A percentile compares a stretch with the other conserved stretches of the same genome.
phyloP scores from a whole-genome alignment of 1,140 invertebrate species.

The Lepidostoma basale region DNA sequence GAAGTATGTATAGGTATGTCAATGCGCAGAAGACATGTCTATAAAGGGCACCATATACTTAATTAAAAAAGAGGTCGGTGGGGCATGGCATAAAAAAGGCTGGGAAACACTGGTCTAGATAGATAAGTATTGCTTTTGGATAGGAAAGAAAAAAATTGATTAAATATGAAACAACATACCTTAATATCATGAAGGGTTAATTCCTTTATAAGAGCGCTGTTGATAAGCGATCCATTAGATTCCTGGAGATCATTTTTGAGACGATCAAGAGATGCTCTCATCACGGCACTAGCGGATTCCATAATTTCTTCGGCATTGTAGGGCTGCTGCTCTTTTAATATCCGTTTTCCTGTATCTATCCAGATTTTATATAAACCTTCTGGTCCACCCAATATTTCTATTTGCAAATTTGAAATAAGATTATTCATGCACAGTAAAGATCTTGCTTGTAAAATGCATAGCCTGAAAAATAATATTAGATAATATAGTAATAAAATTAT shows the following conservation, averaged over 20 bases:
- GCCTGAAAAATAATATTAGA: no score
- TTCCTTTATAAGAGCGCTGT: slow-evolving; percentile 53
- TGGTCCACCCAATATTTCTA: slow-evolving; percentile 66
- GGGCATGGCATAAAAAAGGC: no score
- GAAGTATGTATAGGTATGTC: no score
- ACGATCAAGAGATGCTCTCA: slow-evolving; percentile 67
- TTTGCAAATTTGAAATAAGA: slow-evolving; percentile 64
- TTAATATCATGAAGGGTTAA: slow-evolving; percentile 57
- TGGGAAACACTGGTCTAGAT: no score
- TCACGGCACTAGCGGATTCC: slow-evolving; percentile 69
- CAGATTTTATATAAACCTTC: slow-evolving; percentile 62
- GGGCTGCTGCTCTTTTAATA: slow-evolving; percentile 58
- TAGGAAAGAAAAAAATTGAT: slow-evolving; percentile 59
- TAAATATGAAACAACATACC: slow-evolving; percentile 45
- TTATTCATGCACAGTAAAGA: slow-evolving; percentile 73
- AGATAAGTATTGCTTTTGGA: no score
- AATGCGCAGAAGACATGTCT: no score
- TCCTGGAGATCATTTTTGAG: slow-evolving; percentile 54
- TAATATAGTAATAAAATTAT: no score
- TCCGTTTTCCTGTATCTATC: slow-evolving; percentile 64
- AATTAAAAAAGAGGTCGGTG: no score
- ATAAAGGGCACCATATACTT: no score
- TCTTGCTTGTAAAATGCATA: slow-evolving; percentile 61
- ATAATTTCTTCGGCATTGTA: slow-evolving; percentile 60
- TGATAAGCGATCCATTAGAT: slow-evolving; percentile 40